Base-by-base conservation (phyloP, 2,888 invertebrate species). In the Hypsopygia costalis region DNA sequence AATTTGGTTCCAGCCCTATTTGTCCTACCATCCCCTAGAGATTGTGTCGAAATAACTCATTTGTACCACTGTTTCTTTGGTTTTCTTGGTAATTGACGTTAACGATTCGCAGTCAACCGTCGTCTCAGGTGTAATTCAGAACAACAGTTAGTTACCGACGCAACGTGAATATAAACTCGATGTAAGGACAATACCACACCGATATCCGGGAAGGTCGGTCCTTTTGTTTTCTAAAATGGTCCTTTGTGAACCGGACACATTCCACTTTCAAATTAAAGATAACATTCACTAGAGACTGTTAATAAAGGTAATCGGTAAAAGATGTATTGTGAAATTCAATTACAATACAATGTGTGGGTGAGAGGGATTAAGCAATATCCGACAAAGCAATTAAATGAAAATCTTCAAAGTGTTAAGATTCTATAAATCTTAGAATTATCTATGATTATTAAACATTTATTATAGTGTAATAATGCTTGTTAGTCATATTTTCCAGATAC, bases 131-230 rank as follows among this genome's bases (percentile, higher is more conserved):
- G 33, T 39, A 16, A 34, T 33, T 28, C 33, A 6, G 20, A 39
- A 39, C 28, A 39, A 39, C 39, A 34, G 39, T 38, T 38, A 38
- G 25, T 20, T 20, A 16, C 11, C 11, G n/a, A 39, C 39, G 33
- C 11, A n/a, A 7, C 33, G 3, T 10, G 39, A 34, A 39, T 39
- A 39, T 27, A 11, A 16, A 39, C 30, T 31, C n/a, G 12, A 12
- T 12, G 10, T 33, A 28, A 9, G 10, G 36, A 33, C 33, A 28
- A 39, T 39, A 39, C 11, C 21, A 10, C 21, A 21, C 30, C 36
- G 36, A 30, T 39, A 39, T 39, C 39, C 39, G 28, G 39, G 39
- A 39, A 33, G 39, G 28, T 33, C 33, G 33, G 33, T 10, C 11
- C 30, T 11, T 34, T 30, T 37, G 28, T 36, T 35, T 6, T 9